Evolutionary conservation across 2,888 invertebrate species (phyloP), one percentile per base, ranked within the genome.

Genomic region (Dicranocentrus wangi): DNA sequence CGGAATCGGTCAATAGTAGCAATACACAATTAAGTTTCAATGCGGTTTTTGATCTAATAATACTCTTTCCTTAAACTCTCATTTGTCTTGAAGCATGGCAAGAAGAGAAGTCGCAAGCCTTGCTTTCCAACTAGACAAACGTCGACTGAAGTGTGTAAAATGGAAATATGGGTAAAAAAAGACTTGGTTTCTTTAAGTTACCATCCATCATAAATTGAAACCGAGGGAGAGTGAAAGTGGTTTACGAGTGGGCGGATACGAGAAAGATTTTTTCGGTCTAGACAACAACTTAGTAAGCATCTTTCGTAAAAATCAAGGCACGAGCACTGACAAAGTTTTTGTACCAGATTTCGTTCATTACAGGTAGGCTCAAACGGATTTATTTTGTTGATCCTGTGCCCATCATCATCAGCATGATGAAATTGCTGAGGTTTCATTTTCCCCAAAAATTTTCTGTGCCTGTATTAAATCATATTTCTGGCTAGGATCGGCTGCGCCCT

Each of bases 381-480:
- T 55, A 55, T 25, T 55, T 55, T 55, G 55, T 1, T 55, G 55
- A 55, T 55, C 25, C 55, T 25, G 25, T 55, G 25, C 55, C 55
- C 25, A 55, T 55, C 55, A 55, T 55, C 55, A 23, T 13, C 55
- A 25, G 55, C 51, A 51, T 51, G 55, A 55, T 55, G 55, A 55
- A 55, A 55, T 55, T 55, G 55, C 55, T 55, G 55, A 55, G 55
- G 55, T 55, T 55, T 55, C 55, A 55, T 55, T 55, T 55, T 55
- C 8, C 55, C 19, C 51, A 17, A 17, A 51, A 51, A 51, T 51
- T 51, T 51, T 19, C 17, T 19, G 8, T 51, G 8, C 25, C 25
- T 23, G 13, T 15, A 55, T 55, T 25, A 55, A 55, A 55, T 25
- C 25, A 55, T 25, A 25, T 23, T 55, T 55, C 19, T 51, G 21